These are phyloP conservation scores for Prostheceraeus crozeri DNA, from an alignment of 2,888 invertebrate species.

Conservation along the genomic window DNA sequence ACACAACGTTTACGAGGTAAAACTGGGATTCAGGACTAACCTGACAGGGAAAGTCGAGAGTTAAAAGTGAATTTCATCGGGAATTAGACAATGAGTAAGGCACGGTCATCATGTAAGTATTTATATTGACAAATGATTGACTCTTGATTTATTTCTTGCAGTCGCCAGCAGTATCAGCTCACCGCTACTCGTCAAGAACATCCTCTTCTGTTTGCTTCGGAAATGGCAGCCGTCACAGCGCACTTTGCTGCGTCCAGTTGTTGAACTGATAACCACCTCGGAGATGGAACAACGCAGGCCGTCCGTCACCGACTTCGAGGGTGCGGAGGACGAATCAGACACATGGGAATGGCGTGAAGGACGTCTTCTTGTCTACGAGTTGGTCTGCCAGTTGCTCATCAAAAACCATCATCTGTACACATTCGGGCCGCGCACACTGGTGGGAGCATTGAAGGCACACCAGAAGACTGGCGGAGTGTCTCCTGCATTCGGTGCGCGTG, in stretches of 20 bases:
- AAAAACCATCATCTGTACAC: slow-evolving; percentile 52
- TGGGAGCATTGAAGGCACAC: too few relatives aligned
- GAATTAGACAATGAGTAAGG: too few relatives aligned
- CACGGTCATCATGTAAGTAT: too few relatives aligned
- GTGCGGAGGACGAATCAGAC: slow-evolving; percentile 38
- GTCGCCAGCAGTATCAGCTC: slow-evolving; percentile 36
- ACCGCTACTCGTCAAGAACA: slow-evolving; percentile 38
- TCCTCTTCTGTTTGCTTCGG: slow-evolving; percentile 28
- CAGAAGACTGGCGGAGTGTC: slow-evolving; percentile 34
- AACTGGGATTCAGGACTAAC: too few relatives aligned
- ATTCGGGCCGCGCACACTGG: slow-evolving; percentile 49
- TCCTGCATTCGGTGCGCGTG: too few relatives aligned
- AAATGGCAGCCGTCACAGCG: slow-evolving; percentile 33
- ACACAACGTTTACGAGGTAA: too few relatives aligned
- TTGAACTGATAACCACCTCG: neutral
- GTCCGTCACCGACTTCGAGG: slow-evolving; percentile 7
- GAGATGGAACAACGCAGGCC: slow-evolving; percentile 9
- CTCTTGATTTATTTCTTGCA: slow-evolving; percentile 8
- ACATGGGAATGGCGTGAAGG: slow-evolving; percentile 54
- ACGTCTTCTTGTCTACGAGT: slow-evolving; percentile 50
- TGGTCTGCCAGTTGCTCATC: slow-evolving; percentile 50
- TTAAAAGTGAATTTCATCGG: too few relatives aligned
- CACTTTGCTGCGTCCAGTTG: slow-evolving; percentile 8
- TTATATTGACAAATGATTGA: too few relatives aligned
- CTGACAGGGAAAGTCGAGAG: too few relatives aligned